These are phyloP conservation scores for Felis chaus DNA, from an alignment of 2,113 vertebrate genomes.

Conservation along the genomic window DNA sequence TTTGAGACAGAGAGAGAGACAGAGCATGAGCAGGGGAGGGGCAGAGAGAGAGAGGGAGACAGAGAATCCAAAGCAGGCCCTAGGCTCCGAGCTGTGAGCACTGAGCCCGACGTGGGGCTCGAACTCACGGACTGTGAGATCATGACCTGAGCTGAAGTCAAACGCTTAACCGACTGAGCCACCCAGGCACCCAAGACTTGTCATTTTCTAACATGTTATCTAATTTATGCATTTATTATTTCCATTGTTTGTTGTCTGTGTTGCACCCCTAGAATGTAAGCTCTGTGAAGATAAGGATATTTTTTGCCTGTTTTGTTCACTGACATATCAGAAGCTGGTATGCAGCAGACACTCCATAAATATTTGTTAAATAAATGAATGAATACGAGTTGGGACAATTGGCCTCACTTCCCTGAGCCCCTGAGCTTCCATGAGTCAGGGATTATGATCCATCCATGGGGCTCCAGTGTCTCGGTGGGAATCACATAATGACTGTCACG, in stretches of 20 bases:
- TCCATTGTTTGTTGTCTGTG: neutral
- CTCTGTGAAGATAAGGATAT: neutral
- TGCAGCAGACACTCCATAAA: neutral
- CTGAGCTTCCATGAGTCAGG: neutral
- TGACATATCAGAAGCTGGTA: neutral
- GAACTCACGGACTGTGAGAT: too few species aligned
- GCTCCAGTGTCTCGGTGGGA: accelerated
- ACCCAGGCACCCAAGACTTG: too few species aligned
- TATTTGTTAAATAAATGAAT: neutral
- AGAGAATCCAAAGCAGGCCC: too few species aligned
- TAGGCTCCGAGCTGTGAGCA: too few species aligned
- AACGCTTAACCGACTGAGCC: too few species aligned
- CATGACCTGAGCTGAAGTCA: too few species aligned
- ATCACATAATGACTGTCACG: neutral
- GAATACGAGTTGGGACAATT: neutral
- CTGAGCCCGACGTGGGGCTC: too few species aligned
- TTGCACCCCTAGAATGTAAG: neutral
- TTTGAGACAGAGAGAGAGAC: too few species aligned
- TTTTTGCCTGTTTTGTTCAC: too few species aligned
- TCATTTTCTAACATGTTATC: neutral
- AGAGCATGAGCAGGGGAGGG: too few species aligned
- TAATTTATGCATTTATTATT: neutral
- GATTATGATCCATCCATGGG: neutral
- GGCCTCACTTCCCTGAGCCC: neutral
- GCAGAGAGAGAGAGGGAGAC: too few species aligned